A percentile compares a stretch with the other conserved stretches of the same genome.
Conservation (phyloP, 2,888 invertebrate genomes). For the Cephalotes varians region DNA sequence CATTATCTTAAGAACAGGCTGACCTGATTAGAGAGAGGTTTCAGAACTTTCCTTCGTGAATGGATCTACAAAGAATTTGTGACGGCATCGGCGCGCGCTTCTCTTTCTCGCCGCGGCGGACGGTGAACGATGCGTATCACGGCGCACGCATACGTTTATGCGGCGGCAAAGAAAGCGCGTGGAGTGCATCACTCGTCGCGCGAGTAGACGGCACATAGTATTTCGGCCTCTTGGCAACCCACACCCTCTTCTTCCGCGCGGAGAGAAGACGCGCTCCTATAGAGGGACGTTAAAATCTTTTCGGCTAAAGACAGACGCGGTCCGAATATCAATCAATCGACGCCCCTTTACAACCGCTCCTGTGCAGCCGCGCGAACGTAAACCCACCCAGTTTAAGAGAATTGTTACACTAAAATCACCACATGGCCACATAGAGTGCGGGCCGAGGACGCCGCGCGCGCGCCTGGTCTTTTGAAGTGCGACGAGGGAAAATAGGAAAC, state of each 20-base stretch:
- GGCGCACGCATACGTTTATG: constrained; percentile 23
- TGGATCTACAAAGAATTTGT: constrained; percentile 49
- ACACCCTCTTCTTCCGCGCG: not conserved
- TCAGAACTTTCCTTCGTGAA: constrained; percentile 60
- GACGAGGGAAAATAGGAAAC: constrained; percentile 70
- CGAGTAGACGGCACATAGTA: constrained; percentile 55
- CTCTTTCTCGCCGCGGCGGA: constrained; percentile 17
- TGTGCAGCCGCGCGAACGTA: constrained; percentile 66
- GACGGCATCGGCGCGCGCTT: constrained; percentile 27
- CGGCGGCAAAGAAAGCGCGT: constrained; percentile 62
- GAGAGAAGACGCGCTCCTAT: constrained; percentile 16
- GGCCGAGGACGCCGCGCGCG: constrained; percentile 56
- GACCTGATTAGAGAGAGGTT: constrained; percentile 65
- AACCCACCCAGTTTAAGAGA: constrained; percentile 76
- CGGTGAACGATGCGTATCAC: constrained; percentile 46
- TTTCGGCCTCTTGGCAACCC: constrained; percentile 45
- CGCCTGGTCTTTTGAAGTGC: constrained; percentile 72
- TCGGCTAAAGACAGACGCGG: constrained; percentile 70
- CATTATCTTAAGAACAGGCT: constrained; percentile 51
- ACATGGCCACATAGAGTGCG: constrained; percentile 75
- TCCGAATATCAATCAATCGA: constrained; percentile 83
- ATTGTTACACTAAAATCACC: constrained; percentile 82
- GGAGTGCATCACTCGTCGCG: constrained; percentile 77
- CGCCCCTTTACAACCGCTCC: constrained; percentile 79
- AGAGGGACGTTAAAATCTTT: constrained; percentile 60